Base-by-base conservation (phyloP, 2,113 vertebrate species). In the Pavo muticus region DNA sequence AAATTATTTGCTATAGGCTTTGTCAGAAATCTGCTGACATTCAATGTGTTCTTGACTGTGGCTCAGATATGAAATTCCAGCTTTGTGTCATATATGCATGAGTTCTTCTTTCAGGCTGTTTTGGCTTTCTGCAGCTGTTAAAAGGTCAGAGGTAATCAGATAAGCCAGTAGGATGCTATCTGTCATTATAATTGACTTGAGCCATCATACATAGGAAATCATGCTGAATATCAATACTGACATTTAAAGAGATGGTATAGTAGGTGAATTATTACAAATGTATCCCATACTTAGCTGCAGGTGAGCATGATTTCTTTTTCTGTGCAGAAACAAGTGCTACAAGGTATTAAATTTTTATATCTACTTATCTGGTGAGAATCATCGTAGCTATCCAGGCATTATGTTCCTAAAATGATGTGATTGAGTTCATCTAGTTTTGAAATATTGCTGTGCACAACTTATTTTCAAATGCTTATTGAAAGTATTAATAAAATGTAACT, bases 131-230 rank as follows among this genome's bases (percentile, higher is more conserved):
- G 74, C 84, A 96, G 84, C 95, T 97, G 96, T 96, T 97, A 84
- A 97, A 98, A 97, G 95, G 94, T 97, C 96, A 97, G 93, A 97
- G 95, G 95, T 97, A 97, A 97, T 97, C 93, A 95, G 93, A 97
- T 97, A 56, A 96, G 76, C 93, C 93, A 95, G 76, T 92, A 95
- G 92, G 88, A 95, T 91, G 93, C 87, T 95, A 95, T 97, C 91
- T 97, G 95, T 97, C 96, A 97, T 78, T 94, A 67, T 97, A 97
- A 97, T 97, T 97, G 96, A 94, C 94, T 97, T 76, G 67, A 94
- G 68, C 90, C 94, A 83, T 94, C 93, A 95, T 96, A 94, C 32
- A 64, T 85, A 90, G 93, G 92, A 95, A 96, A 93, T 93, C 90
- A 92, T 88, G 85, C 68, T 88, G 91, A 91, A 92, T 96, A 97